Percentiles rank a stretch among this genome's conserved stretches.
phyloP scores from a whole-genome alignment of 2,888 invertebrate species.

The Lasioglossum pauxillum region DNA sequence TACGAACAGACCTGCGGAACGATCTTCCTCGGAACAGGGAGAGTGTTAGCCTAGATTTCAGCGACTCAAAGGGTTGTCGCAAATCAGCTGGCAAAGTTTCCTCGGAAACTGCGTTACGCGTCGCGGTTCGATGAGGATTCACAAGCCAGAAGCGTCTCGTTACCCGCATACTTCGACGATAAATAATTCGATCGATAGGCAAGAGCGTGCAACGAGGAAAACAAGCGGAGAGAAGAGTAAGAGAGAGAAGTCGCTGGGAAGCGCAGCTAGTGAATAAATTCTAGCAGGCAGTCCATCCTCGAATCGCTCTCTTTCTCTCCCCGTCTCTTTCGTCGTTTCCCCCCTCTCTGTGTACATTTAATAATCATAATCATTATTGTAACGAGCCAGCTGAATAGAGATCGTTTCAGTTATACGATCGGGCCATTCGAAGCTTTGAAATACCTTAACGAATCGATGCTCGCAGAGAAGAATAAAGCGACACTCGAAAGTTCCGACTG shows the following conservation, averaged over 20 bases:
- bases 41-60: constrained; percentile 27
- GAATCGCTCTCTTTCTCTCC: neutral
- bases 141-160: constrained; percentile 40
- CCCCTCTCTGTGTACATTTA: neutral
- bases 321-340: neutral
- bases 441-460: constrained; percentile 33
- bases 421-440: constrained; percentile 35
- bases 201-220: neutral
- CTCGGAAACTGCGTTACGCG: constrained; percentile 25
- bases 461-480: neutral
- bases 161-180: constrained; percentile 44
- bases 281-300: constrained; percentile 11
- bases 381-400: constrained; percentile 22
- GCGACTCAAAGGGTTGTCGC: constrained; percentile 33
- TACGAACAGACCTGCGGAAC: neutral
- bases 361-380: constrained; percentile 34
- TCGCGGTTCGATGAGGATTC: constrained; percentile 49
- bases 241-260: neutral
- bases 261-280: constrained; percentile 33
- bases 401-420: neutral
- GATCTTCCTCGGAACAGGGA: constrained; percentile 10
- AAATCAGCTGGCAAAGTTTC: constrained; percentile 25
- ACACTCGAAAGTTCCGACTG: constrained; percentile 2
- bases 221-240: neutral
- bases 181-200: constrained; percentile 50